phyloP scores from a whole-genome alignment of 2,797 vertebrate genomes.

The Eleutherodactylus coqui region DNA sequence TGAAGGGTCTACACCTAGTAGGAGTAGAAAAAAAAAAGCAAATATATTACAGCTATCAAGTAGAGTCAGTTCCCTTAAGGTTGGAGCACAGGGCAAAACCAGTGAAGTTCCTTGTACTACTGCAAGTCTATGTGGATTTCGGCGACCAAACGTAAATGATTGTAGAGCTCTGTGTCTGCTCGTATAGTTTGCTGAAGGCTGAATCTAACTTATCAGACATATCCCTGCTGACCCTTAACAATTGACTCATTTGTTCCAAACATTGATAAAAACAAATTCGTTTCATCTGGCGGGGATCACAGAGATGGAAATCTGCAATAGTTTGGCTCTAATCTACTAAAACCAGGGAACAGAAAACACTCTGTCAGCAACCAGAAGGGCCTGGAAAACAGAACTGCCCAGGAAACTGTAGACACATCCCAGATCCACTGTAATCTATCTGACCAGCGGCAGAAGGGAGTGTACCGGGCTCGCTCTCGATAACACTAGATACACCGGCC shows the following conservation, averaged over 20 bases:
- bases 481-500: not conserved
- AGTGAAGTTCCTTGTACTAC: not conserved
- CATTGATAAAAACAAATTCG: not conserved
- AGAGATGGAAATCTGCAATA: slow-evolving; percentile 8
- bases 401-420: slow-evolving; percentile 4
- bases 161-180: not conserved
- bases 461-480: not conserved
- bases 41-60: not conserved
- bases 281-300: not conserved
- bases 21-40: slow-evolving; percentile 43
- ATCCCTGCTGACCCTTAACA: not conserved
- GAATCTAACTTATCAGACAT: not conserved
- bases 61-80: not conserved
- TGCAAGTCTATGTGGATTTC: not conserved
- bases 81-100: not conserved
- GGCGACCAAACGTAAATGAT: not conserved
- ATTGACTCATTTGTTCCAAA: slow-evolving; percentile 7
- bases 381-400: slow-evolving; percentile 31
- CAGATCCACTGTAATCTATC: not conserved
- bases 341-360: slow-evolving; percentile 27
- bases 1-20: slow-evolving; percentile 90
- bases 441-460: not conserved
- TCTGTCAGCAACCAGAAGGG: slow-evolving; percentile 52
- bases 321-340: slow-evolving; percentile 37
- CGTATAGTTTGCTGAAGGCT: not conserved